Evolutionary conservation across 2,113 vertebrate species (phyloP).

Genomic region (Sula dactylatra): DNA sequence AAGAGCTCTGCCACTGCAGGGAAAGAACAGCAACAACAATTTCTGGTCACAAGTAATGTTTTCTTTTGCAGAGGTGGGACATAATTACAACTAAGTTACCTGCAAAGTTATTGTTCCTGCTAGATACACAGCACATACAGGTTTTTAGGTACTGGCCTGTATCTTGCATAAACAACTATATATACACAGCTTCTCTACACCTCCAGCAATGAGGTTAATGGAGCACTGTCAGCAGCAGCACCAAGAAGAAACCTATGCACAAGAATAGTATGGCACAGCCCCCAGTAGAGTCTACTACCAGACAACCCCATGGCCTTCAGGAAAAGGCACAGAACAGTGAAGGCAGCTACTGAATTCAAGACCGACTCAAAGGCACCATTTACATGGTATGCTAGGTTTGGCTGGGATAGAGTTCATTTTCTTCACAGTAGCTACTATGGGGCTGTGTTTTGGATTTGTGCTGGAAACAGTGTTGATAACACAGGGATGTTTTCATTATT

Average conservation of each 20-base stretch:
- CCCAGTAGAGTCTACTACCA: background rate
- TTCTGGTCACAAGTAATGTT: background rate
- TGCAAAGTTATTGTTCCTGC: background rate
- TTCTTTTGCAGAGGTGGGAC: background rate
- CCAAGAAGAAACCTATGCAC: background rate
- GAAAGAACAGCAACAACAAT: background rate
- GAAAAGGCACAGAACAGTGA: background rate
- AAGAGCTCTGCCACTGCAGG: background rate
- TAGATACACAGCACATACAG: background rate
- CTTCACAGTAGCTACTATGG: too few species aligned
- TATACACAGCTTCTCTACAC: background rate
- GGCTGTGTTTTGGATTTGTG: too few species aligned
- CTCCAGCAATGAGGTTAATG: rapidly evolving
- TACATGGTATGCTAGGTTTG: background rate
- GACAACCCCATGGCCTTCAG: background rate
- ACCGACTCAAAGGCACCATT: rapidly evolving
- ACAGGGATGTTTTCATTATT: too few species aligned
- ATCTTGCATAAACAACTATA: background rate
- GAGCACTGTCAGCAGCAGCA: background rate
- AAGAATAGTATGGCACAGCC: background rate
- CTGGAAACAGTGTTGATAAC: too few species aligned
- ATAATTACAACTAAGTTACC: background rate
- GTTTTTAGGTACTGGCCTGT: background rate
- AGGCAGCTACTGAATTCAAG: background rate
- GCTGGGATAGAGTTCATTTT: too few species aligned